These are phyloP conservation scores for Cherax destructor DNA, from an alignment of 1,140 invertebrate genomes.

Conservation along the genomic window DNA sequence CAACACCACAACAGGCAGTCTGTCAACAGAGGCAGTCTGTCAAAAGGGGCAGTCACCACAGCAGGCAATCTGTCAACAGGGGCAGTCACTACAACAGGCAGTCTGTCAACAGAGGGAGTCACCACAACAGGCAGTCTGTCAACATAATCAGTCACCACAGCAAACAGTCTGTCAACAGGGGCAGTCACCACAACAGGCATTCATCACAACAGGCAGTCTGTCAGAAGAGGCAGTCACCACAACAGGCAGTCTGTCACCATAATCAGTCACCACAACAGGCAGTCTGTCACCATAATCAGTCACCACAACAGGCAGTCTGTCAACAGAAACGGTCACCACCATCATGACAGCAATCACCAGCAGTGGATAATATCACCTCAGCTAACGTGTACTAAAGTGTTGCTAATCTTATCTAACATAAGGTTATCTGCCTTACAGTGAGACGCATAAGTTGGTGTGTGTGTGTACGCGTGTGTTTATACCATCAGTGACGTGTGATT, in stretches of 20 bases:
- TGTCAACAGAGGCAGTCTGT: not conserved
- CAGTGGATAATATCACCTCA: not conserved
- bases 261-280: not conserved
- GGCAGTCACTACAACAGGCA: no score
- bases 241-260: not conserved
- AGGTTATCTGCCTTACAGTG: not conserved
- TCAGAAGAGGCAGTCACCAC: not conserved
- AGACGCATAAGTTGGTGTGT: not conserved
- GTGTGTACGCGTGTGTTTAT: not conserved
- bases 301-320: no score
- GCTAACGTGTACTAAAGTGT: no score
- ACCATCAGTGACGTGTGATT: not conserved
- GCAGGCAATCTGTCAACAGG: not conserved
- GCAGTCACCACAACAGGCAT: not conserved
- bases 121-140: not conserved
- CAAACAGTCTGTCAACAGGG: not conserved
- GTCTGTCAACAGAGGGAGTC: no score
- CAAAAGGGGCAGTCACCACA: slow-evolving; percentile 3
- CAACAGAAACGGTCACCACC: no score
- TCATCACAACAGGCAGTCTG: no score
- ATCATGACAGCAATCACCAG: not conserved
- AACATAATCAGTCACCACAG: slow-evolving; percentile 1
- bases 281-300: not conserved
- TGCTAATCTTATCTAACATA: not conserved
- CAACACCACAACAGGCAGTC: no score